Percentiles rank a stretch among this genome's conserved stretches.
These are phyloP conservation scores for Capromys pilorides DNA, from an alignment of 2,797 vertebrate species.

Conservation along the genomic window DNA sequence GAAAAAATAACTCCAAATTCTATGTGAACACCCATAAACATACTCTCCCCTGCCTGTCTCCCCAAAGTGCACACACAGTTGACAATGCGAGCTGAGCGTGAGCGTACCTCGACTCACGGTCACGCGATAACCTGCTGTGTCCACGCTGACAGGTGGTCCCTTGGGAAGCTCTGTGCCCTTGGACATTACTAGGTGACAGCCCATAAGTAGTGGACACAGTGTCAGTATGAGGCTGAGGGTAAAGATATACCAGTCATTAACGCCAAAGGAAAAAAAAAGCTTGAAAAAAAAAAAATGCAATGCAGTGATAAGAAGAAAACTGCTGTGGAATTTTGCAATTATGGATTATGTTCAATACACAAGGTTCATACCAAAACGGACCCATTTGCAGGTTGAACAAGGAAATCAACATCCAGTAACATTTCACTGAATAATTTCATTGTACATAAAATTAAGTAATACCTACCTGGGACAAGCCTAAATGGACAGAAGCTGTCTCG, in stretches of 20 bases:
- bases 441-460: not conserved
- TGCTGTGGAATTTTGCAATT: not conserved
- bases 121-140: slow-evolving; percentile 59
- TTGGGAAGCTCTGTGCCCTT: slow-evolving; percentile 32
- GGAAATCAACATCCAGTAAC: not conserved
- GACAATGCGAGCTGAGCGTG: not conserved
- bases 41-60: slow-evolving; percentile 59
- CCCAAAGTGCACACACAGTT: slow-evolving; percentile 59
- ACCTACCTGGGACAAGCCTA: slow-evolving; percentile 96
- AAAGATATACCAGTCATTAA: slow-evolving; percentile 71
- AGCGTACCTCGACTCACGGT: slow-evolving; percentile 15
- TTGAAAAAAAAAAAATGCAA: slow-evolving; percentile 69
- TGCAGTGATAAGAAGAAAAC: slow-evolving; percentile 59
- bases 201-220: slow-evolving; percentile 31
- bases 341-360: not conserved
- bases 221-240: slow-evolving; percentile 57
- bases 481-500: slow-evolving; percentile 96
- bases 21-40: slow-evolving; percentile 85
- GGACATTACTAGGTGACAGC: slow-evolving; percentile 19
- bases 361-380: not conserved
- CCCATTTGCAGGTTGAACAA: not conserved
- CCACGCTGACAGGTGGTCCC: slow-evolving; percentile 68
- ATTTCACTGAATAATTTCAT: not conserved
- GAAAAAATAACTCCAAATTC: slow-evolving; percentile 85
- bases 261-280: slow-evolving; percentile 77